Conservation (phyloP, 2,113 vertebrate species). For the mouse (Mus musculus) region GRCm39 chr2:71547501-71548000, state of each 20-base stretch:
- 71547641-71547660: neutral
- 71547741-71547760: neutral
- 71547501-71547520: neutral
- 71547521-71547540: neutral
- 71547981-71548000: too few relatives aligned
- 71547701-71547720: neutral
- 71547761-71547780: neutral
- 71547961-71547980: too few relatives aligned
- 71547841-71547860: conserved; percentile 23
- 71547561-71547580: neutral
- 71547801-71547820: neutral
- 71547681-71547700: neutral
- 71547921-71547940: neutral
- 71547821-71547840: neutral
- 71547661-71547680: neutral
- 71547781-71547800: neutral
- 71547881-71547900: neutral
- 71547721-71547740: neutral
- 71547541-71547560: neutral
- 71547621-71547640: neutral
- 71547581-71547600: neutral
- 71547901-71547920: too few relatives aligned
- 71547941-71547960: neutral
- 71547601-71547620: neutral
- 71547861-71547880: conserved; percentile 32